Evolutionary conservation across 2,888 invertebrate genomes (phyloP).

Genomic region (Itoplectis maculator): DNA sequence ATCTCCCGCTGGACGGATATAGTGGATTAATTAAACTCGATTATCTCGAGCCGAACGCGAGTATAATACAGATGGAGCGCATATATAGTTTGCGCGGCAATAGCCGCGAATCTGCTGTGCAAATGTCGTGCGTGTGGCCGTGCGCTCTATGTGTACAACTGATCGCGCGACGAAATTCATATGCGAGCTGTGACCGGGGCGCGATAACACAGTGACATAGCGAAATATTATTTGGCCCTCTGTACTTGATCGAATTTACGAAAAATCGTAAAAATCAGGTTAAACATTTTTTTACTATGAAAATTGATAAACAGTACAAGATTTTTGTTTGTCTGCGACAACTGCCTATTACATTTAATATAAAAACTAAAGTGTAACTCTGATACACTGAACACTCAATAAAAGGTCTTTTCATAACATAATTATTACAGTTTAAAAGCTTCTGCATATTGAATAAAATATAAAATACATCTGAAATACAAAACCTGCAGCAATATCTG

Average conservation of each 20-base stretch:
- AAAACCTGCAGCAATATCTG: too few relatives aligned
- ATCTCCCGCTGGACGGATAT: constrained; percentile 17
- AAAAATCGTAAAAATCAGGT: too few relatives aligned
- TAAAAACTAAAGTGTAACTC: too few relatives aligned
- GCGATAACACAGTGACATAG: not conserved
- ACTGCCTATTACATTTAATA: too few relatives aligned
- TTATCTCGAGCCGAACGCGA: constrained; percentile 25
- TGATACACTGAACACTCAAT: too few relatives aligned
- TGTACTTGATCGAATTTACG: not conserved
- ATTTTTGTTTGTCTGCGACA: too few relatives aligned
- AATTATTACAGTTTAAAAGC: too few relatives aligned
- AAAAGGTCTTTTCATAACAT: too few relatives aligned
- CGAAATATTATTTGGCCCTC: not conserved
- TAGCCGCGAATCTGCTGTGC: constrained; percentile 4
- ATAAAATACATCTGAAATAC: too few relatives aligned
- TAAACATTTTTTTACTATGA: too few relatives aligned
- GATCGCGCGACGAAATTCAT: not conserved
- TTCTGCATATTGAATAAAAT: not conserved
- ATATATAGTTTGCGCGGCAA: constrained; percentile 11
- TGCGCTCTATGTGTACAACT: not conserved
- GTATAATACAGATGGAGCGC: not conserved
- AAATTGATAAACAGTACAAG: too few relatives aligned
- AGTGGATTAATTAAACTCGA: constrained; percentile 28
- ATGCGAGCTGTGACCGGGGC: not conserved
- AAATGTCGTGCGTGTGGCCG: not conserved